Percentiles rank a stretch among this genome's conserved stretches.
These are phyloP conservation scores for Sciurus niger DNA, from an alignment of 2,113 vertebrate genomes.

Conservation along the genomic window DNA sequence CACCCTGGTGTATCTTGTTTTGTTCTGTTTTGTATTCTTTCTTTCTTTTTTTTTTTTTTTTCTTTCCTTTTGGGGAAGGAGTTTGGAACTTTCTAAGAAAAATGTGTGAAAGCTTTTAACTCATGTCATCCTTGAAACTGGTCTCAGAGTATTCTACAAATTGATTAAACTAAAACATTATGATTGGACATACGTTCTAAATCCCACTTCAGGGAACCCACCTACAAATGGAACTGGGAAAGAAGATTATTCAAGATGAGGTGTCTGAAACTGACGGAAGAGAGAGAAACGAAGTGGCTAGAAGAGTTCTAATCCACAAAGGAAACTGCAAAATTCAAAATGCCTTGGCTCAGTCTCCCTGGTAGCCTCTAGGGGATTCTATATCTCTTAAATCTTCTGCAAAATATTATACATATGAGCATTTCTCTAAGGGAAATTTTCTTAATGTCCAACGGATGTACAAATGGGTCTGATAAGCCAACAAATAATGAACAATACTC, in stretches of 20 bases:
- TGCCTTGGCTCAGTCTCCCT: not conserved
- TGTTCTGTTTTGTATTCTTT: too few species aligned
- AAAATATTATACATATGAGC: not conserved
- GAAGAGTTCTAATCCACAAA: not conserved
- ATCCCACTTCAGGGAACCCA: not conserved
- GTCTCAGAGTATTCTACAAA: not conserved
- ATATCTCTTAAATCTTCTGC: not conserved
- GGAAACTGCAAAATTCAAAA: not conserved
- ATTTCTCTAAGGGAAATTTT: not conserved
- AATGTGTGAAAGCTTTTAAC: not conserved
- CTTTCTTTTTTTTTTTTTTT: not conserved
- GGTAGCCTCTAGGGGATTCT: not conserved
- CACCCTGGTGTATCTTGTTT: not conserved
- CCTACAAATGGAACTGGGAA: not conserved
- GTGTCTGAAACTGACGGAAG: not conserved
- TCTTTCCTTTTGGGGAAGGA: not conserved
- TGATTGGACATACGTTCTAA: not conserved
- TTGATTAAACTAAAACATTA: not conserved
- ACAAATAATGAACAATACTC: constrained; percentile 4
- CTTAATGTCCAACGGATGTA: not conserved
- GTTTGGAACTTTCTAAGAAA: not conserved
- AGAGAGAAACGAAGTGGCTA: not conserved
- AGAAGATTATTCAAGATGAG: not conserved
- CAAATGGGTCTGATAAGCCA: not conserved
- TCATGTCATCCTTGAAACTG: not conserved